phyloP scores from a whole-genome alignment of 1,140 invertebrate species.

The Drosophila suzukii region DNA sequence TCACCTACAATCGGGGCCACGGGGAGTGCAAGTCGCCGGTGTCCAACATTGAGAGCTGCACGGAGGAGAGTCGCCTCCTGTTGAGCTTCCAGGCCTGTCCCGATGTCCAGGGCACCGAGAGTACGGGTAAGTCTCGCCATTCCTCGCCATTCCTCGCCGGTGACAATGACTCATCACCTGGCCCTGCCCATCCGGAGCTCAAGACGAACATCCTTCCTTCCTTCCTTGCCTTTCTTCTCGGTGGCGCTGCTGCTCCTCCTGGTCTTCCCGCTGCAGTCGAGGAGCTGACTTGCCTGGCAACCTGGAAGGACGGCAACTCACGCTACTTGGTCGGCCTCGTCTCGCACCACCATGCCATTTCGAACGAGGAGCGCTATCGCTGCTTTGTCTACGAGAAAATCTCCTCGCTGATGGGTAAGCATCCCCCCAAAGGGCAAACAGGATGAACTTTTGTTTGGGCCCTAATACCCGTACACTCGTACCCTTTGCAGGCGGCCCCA shows the following conservation, averaged over 20 bases:
- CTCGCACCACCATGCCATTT: conserved; percentile 91
- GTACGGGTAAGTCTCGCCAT: conserved; percentile 87
- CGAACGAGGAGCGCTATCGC: conserved; percentile 95
- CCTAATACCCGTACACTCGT: conserved; percentile 42
- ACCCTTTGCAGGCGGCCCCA: conserved; percentile 67
- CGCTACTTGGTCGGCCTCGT: conserved; percentile 93
- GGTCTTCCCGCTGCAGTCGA: conserved; percentile 87
- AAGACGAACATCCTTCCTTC: conserved; percentile 47
- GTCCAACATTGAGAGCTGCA: conserved; percentile 95
- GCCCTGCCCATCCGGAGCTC: conserved; percentile 25
- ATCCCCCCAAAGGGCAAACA: conserved; percentile 35
- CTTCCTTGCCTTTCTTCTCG: conserved; percentile 15
- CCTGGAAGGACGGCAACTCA: conserved; percentile 95
- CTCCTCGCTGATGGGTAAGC: conserved; percentile 81
- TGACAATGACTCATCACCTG: conserved; percentile 36
- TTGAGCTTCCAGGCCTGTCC: conserved; percentile 96
- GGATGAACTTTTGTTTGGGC: conserved; percentile 53
- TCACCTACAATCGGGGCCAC: conserved; percentile 89
- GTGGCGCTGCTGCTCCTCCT: not conserved
- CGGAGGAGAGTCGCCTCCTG: conserved; percentile 93
- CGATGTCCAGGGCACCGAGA: conserved; percentile 93
- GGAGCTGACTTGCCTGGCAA: conserved; percentile 93
- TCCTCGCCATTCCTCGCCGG: too few relatives aligned
- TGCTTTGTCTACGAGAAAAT: conserved; percentile 96
- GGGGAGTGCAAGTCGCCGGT: conserved; percentile 93